Evolutionary conservation across 2,113 vertebrate species (phyloP), one percentile per base, ranked within the genome.

Genomic region (Myrmecophaga tridactyla): DNA sequence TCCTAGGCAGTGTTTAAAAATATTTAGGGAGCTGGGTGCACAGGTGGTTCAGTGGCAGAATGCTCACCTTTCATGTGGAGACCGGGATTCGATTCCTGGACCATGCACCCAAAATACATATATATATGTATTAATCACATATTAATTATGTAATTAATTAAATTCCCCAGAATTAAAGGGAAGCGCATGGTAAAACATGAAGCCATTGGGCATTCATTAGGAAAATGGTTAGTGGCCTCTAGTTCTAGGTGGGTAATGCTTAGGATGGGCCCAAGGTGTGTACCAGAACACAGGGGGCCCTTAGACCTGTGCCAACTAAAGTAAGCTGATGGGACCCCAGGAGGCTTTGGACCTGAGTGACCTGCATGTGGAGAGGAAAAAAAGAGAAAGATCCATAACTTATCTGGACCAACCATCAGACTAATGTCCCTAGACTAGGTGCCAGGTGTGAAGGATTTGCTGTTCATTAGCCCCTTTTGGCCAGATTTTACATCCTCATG

Each of bases 91-190:
- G n/a, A n/a, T n/a, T n/a, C n/a, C n/a, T n/a, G n/a, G n/a, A n/a
- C n/a, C n/a, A n/a, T n/a, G n/a, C n/a, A n/a, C n/a, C n/a, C n/a
- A n/a, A n/a, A n/a, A n/a, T n/a, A n/a, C n/a, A n/a, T n/a, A n/a
- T n/a, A n/a, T n/a, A n/a, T n/a, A n/a, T n/a, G n/a, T n/a, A n/a
- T n/a, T n/a, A n/a, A n/a, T n/a, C n/a, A n/a, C n/a, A n/a, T n/a
- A n/a, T n/a, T n/a, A n/a, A n/a, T n/a, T n/a, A n/a, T n/a, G n/a
- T n/a, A n/a, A n/a, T n/a, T n/a, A n/a, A n/a, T n/a, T n/a, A n/a
- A n/a, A n/a, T n/a, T n/a, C n/a, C n/a, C n/a, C n/a, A 89, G 46
- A 95, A 93, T 82, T 90, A 67, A 93, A 92, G 58, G 36, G 39
- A 80, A 14, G 31, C 21, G 48, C 12, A 34, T 10, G 43, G 29